Evolutionary conservation across 1,140 invertebrate genomes (phyloP), one percentile per base, ranked within the genome.

Genomic region (Rhopalosiphum padi): DNA sequence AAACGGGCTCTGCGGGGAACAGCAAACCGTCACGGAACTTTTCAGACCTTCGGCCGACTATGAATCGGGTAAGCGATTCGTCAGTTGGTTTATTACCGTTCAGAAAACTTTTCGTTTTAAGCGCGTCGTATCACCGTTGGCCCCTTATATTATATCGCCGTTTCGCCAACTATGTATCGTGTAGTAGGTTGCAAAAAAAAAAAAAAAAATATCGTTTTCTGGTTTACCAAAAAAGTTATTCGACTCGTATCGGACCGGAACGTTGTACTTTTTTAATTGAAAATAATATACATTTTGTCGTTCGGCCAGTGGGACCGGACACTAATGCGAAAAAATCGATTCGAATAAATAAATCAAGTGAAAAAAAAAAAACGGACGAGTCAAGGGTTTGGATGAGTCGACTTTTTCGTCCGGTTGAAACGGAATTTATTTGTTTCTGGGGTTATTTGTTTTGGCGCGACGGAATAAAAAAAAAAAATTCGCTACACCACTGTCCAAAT

Each of bases 261-360:
- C 83, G 23, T 9, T 4, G 87, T 88, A 51, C 21, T 51, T 51
- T 89, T 89, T 90, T 60, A 60, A 90, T 90, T 90, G 88, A 90
- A 90, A 90, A 90, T 30, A 90, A 90, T 90, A 87, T 48, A 60
- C 35, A 41, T 60, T 90, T 41, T 55, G n/a, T 41, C 53, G 53
- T 35, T 90, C 11, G 53, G 37, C 53, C 88, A n/a, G 87, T 35
- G 35, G n/a, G 21, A 85, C 83, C 83, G 25, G n/a, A 30, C 85
- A 46, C 41, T 53, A 88, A 88, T 88, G 51, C 23, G n/a, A 41
- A 89, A 48, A 89, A 89, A 89, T 89, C 88, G 88, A 89, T 89
- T 55, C 35, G 0, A 25, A 89, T 25, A 25, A 89, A 90, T 90
- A 25, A 87, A 83, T 83, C 18, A 41, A 83, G 21, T 18, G 48